Percentiles rank a stretch among this genome's conserved stretches.
Evolutionary conservation across 2,888 invertebrate genomes (phyloP).

Genomic region (Trachelus iudaicus): DNA sequence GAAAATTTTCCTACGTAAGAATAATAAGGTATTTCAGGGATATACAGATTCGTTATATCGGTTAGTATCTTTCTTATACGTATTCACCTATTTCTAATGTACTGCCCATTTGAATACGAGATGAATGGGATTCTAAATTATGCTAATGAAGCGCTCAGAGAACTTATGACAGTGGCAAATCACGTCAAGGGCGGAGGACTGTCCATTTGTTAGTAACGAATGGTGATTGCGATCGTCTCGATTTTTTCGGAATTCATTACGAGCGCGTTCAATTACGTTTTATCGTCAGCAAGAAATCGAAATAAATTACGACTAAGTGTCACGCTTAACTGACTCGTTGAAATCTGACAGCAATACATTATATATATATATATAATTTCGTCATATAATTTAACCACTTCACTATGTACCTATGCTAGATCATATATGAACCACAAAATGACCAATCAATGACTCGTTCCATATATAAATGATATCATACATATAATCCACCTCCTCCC

Average conservation of each 20-base stretch:
- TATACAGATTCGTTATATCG: background rate
- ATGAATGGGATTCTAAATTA: slow-evolving; percentile 29
- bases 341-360: background rate
- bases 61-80: no score
- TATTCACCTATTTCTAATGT: background rate
- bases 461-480: background rate
- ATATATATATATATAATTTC: background rate
- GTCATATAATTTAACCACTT: no score
- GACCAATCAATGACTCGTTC: background rate
- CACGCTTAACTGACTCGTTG: background rate
- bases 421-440: background rate
- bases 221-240: slow-evolving; percentile 42
- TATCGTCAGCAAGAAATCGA: background rate
- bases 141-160: slow-evolving; percentile 44
- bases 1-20: background rate
- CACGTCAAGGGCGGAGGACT: slow-evolving; percentile 33
- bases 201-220: slow-evolving; percentile 27
- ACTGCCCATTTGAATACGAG: background rate
- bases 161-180: slow-evolving; percentile 41
- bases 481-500: no score
- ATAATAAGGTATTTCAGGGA: background rate
- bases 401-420: background rate
- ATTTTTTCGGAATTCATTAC: slow-evolving; percentile 2
- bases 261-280: background rate
- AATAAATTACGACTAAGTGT: background rate